phyloP scores from a whole-genome alignment of 2,797 vertebrate species.

The Eurystomus glaucurus region DNA sequence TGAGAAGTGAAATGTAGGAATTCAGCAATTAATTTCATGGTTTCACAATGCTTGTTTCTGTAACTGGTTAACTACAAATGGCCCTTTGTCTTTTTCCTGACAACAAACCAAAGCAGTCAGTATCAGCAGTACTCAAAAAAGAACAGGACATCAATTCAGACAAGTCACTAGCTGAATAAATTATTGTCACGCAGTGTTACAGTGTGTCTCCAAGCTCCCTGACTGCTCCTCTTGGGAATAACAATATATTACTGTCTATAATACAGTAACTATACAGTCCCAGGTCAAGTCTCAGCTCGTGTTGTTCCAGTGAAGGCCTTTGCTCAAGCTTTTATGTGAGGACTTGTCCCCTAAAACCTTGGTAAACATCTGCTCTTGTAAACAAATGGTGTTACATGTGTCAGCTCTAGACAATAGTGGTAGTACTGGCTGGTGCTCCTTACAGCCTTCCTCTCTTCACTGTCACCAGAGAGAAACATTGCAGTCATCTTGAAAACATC shows the following conservation, averaged over 20 bases:
- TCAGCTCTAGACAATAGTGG: background rate
- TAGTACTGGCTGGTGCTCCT: background rate
- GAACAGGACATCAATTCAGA: background rate
- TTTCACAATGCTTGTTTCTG: background rate
- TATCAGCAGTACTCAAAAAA: background rate
- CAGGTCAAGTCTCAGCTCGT: background rate
- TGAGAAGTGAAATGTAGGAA: background rate
- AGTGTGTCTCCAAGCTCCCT: background rate
- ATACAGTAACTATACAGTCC: background rate
- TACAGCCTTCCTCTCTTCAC: background rate
- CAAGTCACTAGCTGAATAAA: background rate
- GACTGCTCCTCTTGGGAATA: background rate
- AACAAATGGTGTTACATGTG: background rate
- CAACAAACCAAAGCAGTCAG: background rate
- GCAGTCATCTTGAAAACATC: background rate
- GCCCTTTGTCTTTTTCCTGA: conserved; percentile 17
- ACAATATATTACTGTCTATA: background rate
- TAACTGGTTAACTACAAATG: background rate
- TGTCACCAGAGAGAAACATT: background rate
- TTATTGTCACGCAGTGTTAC: background rate
- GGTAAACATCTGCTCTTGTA: background rate
- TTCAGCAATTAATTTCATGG: background rate
- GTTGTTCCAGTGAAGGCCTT: accelerated
- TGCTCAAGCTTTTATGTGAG: background rate
- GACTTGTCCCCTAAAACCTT: background rate